Conservation (phyloP, 2,113 vertebrate species). For the Cervus canadensis region DNA sequence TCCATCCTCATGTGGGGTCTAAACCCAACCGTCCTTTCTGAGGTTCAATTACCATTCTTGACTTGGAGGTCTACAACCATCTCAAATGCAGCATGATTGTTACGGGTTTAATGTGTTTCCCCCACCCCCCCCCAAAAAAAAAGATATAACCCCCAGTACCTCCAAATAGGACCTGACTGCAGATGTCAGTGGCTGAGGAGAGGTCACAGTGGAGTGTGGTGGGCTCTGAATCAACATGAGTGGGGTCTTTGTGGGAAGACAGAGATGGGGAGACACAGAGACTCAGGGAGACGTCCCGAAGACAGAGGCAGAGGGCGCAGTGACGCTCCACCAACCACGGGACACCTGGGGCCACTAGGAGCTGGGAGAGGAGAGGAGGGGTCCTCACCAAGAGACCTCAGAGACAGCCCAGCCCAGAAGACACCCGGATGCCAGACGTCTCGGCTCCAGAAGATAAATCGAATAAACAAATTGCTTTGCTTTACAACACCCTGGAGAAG, state of each 20-base stretch:
- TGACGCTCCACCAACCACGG: fast-evolving
- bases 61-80: not conserved
- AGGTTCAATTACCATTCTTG: not conserved
- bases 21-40: not conserved
- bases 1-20: not conserved
- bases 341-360: not conserved
- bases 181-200: not conserved
- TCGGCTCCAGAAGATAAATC: not conserved
- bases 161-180: not conserved
- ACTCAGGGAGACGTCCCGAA: fast-evolving
- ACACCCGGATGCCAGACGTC: not conserved
- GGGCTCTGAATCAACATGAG: not conserved
- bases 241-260: too few relatives aligned
- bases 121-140: not conserved
- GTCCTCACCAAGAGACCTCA: too few relatives aligned
- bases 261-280: not conserved
- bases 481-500: not conserved
- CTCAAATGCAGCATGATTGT: not conserved
- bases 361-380: not conserved
- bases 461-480: not conserved
- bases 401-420: not conserved
- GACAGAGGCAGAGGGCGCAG: not conserved
- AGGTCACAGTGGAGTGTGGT: not conserved
- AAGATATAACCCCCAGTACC: not conserved
- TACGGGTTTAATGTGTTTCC: not conserved